These are phyloP conservation scores for Sminthurinus aureus DNA, from an alignment of 2,888 invertebrate species.

Conservation along the genomic window DNA sequence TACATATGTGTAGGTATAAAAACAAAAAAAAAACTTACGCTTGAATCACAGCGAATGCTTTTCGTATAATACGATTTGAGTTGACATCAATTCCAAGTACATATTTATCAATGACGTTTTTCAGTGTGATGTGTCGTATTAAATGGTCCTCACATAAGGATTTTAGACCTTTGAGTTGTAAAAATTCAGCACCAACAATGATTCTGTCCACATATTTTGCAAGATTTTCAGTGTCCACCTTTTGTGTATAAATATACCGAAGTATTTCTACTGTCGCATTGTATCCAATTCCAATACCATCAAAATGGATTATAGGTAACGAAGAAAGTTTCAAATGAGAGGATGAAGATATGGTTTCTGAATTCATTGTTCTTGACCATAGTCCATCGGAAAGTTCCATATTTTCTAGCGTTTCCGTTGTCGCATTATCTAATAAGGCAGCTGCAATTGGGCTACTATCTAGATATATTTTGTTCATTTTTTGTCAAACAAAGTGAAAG, in stretches of 20 bases:
- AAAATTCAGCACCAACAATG: slow-evolving; percentile 45
- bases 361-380: not conserved
- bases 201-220: slow-evolving; percentile 44
- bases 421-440: not conserved
- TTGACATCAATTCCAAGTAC: slow-evolving; percentile 43
- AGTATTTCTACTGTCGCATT: slow-evolving; percentile 49
- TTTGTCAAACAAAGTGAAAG: not conserved
- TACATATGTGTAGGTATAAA: not conserved
- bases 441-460: slow-evolving; percentile 22
- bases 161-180: slow-evolving; percentile 48
- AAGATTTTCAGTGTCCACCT: slow-evolving; percentile 40
- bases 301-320: not conserved
- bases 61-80: slow-evolving; percentile 43
- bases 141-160: slow-evolving; percentile 49
- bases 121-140: slow-evolving; percentile 37
- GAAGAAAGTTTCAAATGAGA: not conserved
- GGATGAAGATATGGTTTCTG: not conserved
- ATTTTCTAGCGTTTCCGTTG: not conserved
- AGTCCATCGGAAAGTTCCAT: too few relatives aligned
- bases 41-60: slow-evolving; percentile 53
- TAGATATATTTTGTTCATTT: not conserved
- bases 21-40: slow-evolving; percentile 43
- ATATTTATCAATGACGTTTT: slow-evolving; percentile 52
- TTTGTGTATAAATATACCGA: slow-evolving; percentile 53
- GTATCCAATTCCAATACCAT: slow-evolving; percentile 45